Evolutionary conservation across 92 coral and sea anemone genomes (phyloP).

Genomic region (Epizoanthus illoricatus): DNA sequence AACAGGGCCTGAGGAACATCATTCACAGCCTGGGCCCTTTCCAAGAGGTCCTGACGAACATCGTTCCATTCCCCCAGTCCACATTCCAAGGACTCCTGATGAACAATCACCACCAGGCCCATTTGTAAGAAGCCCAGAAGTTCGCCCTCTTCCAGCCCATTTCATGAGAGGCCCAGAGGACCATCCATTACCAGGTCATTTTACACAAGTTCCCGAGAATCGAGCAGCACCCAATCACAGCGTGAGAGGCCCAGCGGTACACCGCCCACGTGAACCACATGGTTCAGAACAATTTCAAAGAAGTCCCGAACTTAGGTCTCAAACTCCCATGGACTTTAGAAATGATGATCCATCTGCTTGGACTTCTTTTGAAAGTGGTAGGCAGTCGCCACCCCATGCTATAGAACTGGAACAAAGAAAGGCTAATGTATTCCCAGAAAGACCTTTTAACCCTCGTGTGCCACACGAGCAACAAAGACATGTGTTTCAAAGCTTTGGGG

Average conservation of each 20-base stretch:
- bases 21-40: no score
- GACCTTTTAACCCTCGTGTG: conserved; percentile 34
- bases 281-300: conserved; percentile 22
- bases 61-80: no score
- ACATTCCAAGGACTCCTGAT: no score
- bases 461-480: conserved; percentile 15
- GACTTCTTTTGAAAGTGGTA: conserved; percentile 69
- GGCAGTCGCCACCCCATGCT: conserved; percentile 48
- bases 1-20: conserved; percentile 12
- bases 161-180: no score
- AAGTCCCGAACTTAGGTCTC: conserved; percentile 39
- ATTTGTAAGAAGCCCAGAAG: no score
- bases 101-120: no score
- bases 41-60: no score
- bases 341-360: conserved; percentile 66
- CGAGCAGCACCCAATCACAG: no score
- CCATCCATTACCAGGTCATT: no score
- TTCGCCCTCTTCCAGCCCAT: no score
- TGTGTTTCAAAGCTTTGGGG: conserved; percentile 28
- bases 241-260: no score
- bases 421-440: conserved; percentile 23
- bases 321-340: conserved; percentile 51
- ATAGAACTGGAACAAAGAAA: conserved; percentile 41
- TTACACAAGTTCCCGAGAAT: no score
- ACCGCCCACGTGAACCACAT: neutral